Base-by-base conservation (phyloP, 1,140 invertebrate species). In the Drosophila azteca region DNA sequence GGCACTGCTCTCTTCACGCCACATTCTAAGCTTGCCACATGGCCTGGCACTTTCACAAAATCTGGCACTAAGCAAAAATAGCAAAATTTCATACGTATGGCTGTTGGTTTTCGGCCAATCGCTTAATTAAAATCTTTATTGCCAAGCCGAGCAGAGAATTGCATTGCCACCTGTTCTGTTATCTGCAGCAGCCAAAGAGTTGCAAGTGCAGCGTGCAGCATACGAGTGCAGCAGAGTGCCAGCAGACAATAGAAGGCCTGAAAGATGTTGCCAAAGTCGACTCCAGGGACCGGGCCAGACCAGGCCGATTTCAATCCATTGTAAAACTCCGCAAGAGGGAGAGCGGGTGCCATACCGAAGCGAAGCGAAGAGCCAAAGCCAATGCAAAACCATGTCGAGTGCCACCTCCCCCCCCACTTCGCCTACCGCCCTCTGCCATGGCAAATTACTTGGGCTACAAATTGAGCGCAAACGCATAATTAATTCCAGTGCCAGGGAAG, bases 381-480 rank as follows among this genome's bases (percentile, higher is more conserved):
- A 53, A 59, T 39, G 52, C 51, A 51, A 45, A 39, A 39, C 24
- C 15, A 52, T 41, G 62, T 48, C 22, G 48, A 53, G 22, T 8
- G 64, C 73, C 81, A 85, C 81, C 81, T 85, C 81, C 77, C n/a
- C 44, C 49, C 50, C 13, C 7, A 29, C 35, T 20, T 50, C 24
- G 39, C 20, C 43, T 3, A 26, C 55, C 24, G 15, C n/a, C n/a
- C n/a, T 35, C 3, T 31, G 31, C 22, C 44, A 58, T 46, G 52
- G 41, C 49, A 72, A 82, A 78, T 78, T 82, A 79, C 79, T 82
- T 87, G 77, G 49, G 74, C 82, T 85, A 85, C 82, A 85, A 85
- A 85, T 85, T 87, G 82, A 87, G 82, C 82, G 82, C 82, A 78
- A 85, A 85, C 82, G 82, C 82, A 85, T 85, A 85, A 85, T 87